These are phyloP conservation scores for Anolis carolinensis DNA, from an alignment of 2,113 vertebrate species.

Conservation along the genomic window DNA sequence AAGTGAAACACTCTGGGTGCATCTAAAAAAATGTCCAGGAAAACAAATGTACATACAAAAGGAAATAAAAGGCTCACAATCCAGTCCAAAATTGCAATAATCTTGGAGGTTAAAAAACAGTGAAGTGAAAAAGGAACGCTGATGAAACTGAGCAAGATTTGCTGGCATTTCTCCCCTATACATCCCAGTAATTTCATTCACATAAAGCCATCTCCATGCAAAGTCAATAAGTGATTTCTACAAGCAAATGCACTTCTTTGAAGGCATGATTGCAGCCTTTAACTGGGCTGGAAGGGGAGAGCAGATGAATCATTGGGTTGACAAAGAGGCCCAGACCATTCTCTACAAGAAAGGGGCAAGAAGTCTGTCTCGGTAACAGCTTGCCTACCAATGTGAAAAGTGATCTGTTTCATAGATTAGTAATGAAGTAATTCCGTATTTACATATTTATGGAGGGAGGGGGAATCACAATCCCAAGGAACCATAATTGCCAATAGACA, in stretches of 20 bases:
- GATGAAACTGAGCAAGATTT: not conserved
- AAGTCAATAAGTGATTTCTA: not conserved
- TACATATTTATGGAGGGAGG: slow-evolving; percentile 57
- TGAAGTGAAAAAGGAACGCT: not conserved
- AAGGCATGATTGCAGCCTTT: rapidly evolving
- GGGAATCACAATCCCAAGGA: slow-evolving; percentile 39
- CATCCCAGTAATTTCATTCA: not conserved
- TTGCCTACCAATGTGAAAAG: slow-evolving; percentile 56
- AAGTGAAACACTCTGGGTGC: not conserved
- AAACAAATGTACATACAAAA: not conserved
- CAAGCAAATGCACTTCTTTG: not conserved
- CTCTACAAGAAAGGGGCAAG: not conserved
- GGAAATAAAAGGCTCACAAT: not conserved
- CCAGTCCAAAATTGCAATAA: too few relatives aligned
- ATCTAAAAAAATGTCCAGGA: not conserved
- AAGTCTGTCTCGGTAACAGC: slow-evolving; percentile 31
- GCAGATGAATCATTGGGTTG: rapidly evolving
- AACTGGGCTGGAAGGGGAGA: rapidly evolving
- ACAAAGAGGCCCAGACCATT: rapidly evolving
- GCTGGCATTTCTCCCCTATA: not conserved
- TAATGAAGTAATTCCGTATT: slow-evolving; percentile 57
- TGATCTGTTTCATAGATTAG: slow-evolving; percentile 58
- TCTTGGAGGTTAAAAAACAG: not conserved
- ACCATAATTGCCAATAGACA: slow-evolving; percentile 42
- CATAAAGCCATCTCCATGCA: not conserved